Evolutionary conservation across 2,888 invertebrate genomes (phyloP), one percentile per base, ranked within the genome.

Genomic region (Ophion slaviceki): DNA sequence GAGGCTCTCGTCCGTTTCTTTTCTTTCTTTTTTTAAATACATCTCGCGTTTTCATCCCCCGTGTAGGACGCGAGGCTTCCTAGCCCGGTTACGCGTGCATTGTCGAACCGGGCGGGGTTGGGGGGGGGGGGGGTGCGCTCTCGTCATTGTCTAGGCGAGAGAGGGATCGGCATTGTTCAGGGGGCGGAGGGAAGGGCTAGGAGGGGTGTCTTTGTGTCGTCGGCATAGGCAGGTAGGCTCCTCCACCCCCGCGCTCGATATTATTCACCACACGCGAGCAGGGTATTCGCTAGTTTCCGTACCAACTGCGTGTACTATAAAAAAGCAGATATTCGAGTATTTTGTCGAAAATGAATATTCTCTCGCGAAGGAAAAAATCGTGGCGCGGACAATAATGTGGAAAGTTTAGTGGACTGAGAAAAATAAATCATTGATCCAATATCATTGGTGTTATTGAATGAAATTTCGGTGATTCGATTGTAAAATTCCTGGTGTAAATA

Each of bases 191-290:
- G 82, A 32, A 32, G 32, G 32, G 32, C 2, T 32, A 4, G 32
- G 32, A 4, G 32, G 32, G 32, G 32, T 32, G 32, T 32, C 32
- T 32, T 32, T 32, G 32, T 32, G 4, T 32, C 32, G 32, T 32
- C 74, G 72, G 67, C 72, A 67, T 40, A n/a, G 67, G 82, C 87
- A 87, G 87, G 86, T 87, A 87, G 85, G 79, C 82, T 77, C 68
- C 53, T 77, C 67, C 66, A 61, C 74, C 79, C 79, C 68, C 80
- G 32, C 57, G 85, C 74, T 82, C 85, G 80, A 86, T 86, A 86
- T 82, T 40, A 71, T 71, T 76, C 71, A 59, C 75, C 57, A 66
- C 57, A 66, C 32, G 32, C 2, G 32, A 32, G 32, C 32, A 32
- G 32, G 2, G 0, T 32, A 32, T 32, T 32, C 32, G 32, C 3